Percentiles rank a stretch among this genome's conserved stretches.
Evolutionary conservation across 2,113 vertebrate genomes (phyloP).

Genomic region (Crotalus helleri): DNA sequence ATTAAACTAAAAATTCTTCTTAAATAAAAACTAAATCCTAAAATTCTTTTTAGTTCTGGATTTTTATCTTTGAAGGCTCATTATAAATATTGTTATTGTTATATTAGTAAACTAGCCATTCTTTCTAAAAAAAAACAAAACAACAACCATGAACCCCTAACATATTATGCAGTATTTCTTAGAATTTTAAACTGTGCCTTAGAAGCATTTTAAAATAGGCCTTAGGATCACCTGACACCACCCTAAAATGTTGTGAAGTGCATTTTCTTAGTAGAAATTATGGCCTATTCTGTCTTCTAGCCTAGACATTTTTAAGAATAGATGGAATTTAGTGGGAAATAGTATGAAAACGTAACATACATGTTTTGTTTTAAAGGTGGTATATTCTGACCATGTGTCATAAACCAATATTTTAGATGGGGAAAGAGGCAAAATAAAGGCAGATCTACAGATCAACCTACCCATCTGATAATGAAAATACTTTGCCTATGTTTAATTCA

Average conservation of each 20-base stretch:
- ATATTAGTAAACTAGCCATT: background rate
- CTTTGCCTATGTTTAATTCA: conserved; percentile 15
- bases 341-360: background rate
- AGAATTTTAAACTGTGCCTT: background rate
- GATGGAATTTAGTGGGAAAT: background rate
- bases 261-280: background rate
- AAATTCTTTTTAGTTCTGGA: background rate
- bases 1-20: background rate
- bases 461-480: background rate
- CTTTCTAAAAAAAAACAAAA: background rate
- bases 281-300: background rate
- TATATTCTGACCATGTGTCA: background rate
- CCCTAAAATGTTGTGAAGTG: background rate
- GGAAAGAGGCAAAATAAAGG: background rate
- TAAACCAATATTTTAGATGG: background rate
- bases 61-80: background rate
- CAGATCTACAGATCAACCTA: background rate
- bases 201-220: background rate
- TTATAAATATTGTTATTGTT: background rate
- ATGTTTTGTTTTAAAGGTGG: background rate
- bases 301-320: background rate
- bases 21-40: background rate
- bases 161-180: background rate
- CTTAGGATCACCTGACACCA: background rate
- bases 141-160: background rate